phyloP scores from a whole-genome alignment of 2,113 vertebrate genomes.

The Collichthys lucidus region DNA sequence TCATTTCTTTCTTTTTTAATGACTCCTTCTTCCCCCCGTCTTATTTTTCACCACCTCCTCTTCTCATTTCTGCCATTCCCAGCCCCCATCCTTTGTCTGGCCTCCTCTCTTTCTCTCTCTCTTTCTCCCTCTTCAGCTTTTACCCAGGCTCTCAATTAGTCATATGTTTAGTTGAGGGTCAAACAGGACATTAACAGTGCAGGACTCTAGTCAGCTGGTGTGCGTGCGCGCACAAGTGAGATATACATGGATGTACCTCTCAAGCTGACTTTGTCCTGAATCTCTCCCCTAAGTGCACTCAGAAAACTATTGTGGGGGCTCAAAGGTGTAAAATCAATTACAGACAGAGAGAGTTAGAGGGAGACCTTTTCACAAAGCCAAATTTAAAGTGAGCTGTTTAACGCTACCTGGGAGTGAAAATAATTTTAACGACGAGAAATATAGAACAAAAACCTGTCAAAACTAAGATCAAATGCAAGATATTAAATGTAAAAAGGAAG shows the following conservation, averaged over 20 bases:
- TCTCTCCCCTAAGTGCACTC: slow-evolving; percentile 65
- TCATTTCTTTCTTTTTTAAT: slow-evolving; percentile 43
- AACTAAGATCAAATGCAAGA: not conserved
- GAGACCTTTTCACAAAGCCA: slow-evolving; percentile 15
- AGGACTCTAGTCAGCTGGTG: slow-evolving; percentile 19
- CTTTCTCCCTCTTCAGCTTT: slow-evolving; percentile 45
- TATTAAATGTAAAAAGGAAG: slow-evolving; percentile 12
- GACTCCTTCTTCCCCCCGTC: slow-evolving; percentile 13
- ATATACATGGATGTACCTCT: slow-evolving; percentile 30
- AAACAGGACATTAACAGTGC: slow-evolving; percentile 47
- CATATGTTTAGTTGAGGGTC: slow-evolving; percentile 68
- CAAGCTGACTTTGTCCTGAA: slow-evolving; percentile 59
- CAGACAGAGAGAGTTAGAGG: slow-evolving; percentile 32
- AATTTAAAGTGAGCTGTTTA: slow-evolving; percentile 42
- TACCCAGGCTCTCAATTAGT: slow-evolving; percentile 47
- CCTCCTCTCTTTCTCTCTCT: slow-evolving; percentile 42
- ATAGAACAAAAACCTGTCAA: slow-evolving; percentile 17
- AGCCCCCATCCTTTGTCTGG: slow-evolving; percentile 75
- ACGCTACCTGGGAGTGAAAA: slow-evolving; percentile 17
- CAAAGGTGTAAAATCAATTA: slow-evolving; percentile 69
- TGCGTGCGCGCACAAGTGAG: slow-evolving; percentile 5
- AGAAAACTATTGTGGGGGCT: slow-evolving; percentile 56
- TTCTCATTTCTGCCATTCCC: slow-evolving; percentile 53
- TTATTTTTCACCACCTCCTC: slow-evolving; percentile 39
- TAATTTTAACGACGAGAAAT: slow-evolving; percentile 25